Evolutionary conservation across 92 coral and sea anemone species (phyloP).

Genomic region (Epizoanthus ramosus): DNA sequence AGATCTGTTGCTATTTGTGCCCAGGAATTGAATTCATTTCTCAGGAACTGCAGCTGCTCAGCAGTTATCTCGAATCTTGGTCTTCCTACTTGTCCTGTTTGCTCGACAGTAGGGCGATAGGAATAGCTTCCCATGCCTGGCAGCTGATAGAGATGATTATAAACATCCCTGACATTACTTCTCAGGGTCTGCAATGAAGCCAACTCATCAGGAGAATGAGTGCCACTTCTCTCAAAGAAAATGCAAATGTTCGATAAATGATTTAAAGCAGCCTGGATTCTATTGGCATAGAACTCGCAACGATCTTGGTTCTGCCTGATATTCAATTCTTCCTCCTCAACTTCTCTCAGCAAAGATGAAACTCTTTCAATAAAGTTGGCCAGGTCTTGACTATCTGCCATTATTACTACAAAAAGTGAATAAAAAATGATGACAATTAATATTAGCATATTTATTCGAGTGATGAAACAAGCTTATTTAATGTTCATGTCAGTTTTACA

Average conservation of each 20-base stretch:
- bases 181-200: slow-evolving; percentile 12
- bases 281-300: slow-evolving; percentile 59
- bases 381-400: too few species aligned
- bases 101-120: slow-evolving; percentile 40
- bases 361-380: slow-evolving; percentile 5
- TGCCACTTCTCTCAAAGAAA: not conserved
- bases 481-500: too few species aligned
- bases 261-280: slow-evolving; percentile 31
- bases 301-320: slow-evolving; percentile 25
- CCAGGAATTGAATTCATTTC: slow-evolving; percentile 53
- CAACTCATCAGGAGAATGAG: not conserved
- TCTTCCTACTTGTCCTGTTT: slow-evolving; percentile 45
- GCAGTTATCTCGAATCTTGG: slow-evolving; percentile 38
- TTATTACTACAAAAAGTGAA: too few species aligned
- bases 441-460: too few species aligned
- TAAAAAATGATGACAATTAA: too few species aligned
- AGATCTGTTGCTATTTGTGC: slow-evolving; percentile 47
- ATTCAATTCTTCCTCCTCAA: slow-evolving; percentile 20
- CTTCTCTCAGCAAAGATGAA: slow-evolving; percentile 30
- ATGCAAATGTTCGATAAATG: slow-evolving; percentile 36
- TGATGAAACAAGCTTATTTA: too few species aligned
- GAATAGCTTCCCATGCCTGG: slow-evolving; percentile 44
- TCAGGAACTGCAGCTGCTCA: slow-evolving; percentile 49
- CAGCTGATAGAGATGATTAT: not conserved
- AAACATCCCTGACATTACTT: slow-evolving; percentile 32